Conservation (phyloP, 2,113 vertebrate genomes). For the Thalassarche chlororhynchos region DNA sequence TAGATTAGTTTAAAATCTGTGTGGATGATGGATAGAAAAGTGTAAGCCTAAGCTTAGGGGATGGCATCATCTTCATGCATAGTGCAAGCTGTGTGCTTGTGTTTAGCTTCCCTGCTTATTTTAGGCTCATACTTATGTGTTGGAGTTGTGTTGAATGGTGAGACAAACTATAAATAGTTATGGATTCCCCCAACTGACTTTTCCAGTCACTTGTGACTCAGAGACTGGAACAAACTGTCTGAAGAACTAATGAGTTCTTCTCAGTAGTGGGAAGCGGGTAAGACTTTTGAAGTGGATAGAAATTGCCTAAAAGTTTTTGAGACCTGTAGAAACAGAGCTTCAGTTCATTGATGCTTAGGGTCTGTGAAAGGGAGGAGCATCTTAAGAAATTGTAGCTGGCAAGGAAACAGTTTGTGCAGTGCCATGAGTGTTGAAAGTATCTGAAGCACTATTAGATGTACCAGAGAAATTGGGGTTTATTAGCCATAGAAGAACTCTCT, state of each 20-base stretch:
- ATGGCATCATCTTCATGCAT: background rate
- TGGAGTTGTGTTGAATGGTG: background rate
- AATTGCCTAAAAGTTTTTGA: background rate
- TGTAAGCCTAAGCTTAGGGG: background rate
- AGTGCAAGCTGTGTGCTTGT: background rate
- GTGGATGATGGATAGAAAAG: background rate
- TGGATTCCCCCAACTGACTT: background rate
- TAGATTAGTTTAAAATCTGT: constrained; percentile 13
- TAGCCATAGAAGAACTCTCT: background rate
- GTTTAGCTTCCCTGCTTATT: background rate
- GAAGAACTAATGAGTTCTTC: background rate
- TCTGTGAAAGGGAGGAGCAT: background rate
- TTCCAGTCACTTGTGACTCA: constrained; percentile 13
- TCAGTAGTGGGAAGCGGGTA: background rate
- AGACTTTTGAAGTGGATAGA: background rate
- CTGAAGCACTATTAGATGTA: background rate
- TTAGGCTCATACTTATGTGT: background rate
- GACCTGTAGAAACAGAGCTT: background rate
- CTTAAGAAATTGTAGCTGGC: background rate
- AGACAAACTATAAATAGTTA: background rate
- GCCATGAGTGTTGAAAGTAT: background rate
- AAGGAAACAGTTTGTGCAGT: background rate
- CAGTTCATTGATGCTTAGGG: background rate
- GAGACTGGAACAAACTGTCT: background rate
- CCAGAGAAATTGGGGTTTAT: background rate